Percentiles rank a stretch among this genome's conserved stretches.
These are phyloP conservation scores for Rugalucina vietnamica DNA, from an alignment of 2,888 invertebrate genomes.

Conservation along the genomic window DNA sequence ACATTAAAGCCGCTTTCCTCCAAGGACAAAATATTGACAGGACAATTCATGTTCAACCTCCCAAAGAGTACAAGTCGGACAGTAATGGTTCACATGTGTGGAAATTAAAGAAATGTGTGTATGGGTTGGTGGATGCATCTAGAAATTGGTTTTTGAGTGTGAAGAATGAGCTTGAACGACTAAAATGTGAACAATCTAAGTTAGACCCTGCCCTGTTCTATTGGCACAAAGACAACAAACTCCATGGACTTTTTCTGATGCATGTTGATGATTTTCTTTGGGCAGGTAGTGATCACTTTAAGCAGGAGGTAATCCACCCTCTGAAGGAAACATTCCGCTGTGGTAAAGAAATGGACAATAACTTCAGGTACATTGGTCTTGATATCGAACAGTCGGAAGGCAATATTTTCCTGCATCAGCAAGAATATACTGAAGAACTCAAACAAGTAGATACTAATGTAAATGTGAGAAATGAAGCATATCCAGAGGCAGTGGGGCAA, in stretches of 20 bases:
- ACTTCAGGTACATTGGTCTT: slow-evolving; percentile 52
- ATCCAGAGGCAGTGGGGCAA: slow-evolving; percentile 44
- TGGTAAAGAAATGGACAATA: slow-evolving; percentile 41
- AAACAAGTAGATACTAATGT: not conserved
- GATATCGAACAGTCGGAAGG: slow-evolving; percentile 32
- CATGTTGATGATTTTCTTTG: slow-evolving; percentile 61
- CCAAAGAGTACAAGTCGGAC: slow-evolving; percentile 17
- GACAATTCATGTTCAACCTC: slow-evolving; percentile 16
- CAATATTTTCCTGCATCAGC: slow-evolving; percentile 38
- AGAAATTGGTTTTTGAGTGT: slow-evolving; percentile 53
- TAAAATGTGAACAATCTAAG: slow-evolving; percentile 42
- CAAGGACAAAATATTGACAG: slow-evolving; percentile 37
- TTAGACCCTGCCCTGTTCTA: slow-evolving; percentile 58
- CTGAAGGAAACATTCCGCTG: slow-evolving; percentile 35
- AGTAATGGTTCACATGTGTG: slow-evolving; percentile 24
- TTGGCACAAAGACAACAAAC: slow-evolving; percentile 23
- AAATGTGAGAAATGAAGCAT: not conserved
- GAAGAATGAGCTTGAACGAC: slow-evolving; percentile 18
- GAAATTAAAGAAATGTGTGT: slow-evolving; percentile 43
- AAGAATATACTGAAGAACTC: slow-evolving; percentile 20
- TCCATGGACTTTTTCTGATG: slow-evolving; percentile 42
- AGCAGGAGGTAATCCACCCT: slow-evolving; percentile 30
- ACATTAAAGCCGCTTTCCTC: slow-evolving; percentile 50
- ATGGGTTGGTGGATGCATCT: slow-evolving; percentile 51
- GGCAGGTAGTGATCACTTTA: slow-evolving; percentile 42